Conservation (phyloP, 2,888 invertebrate genomes). For the Galeruca laticollis region DNA sequence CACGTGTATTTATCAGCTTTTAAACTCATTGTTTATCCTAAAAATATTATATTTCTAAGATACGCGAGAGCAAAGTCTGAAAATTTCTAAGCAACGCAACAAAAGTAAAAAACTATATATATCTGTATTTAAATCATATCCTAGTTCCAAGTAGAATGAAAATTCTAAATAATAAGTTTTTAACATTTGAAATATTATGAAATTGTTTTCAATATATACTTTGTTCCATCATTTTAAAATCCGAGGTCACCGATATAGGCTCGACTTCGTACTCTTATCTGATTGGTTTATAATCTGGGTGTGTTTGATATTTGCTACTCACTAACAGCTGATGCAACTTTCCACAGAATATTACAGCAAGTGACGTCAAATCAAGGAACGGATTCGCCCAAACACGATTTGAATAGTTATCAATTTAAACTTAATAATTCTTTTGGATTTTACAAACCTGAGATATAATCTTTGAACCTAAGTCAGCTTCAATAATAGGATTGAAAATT, state of each 20-base stretch:
- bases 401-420: too few species aligned
- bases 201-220: background rate
- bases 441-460: too few species aligned
- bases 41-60: background rate
- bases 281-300: slow-evolving; percentile 5
- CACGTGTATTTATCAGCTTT: too few species aligned
- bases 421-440: too few species aligned
- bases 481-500: too few species aligned
- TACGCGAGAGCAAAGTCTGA: background rate
- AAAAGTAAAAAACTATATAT: background rate
- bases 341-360: background rate
- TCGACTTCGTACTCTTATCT: slow-evolving; percentile 6
- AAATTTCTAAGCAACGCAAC: background rate
- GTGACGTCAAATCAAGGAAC: background rate
- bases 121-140: background rate
- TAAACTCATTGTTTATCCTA: background rate
- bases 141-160: slow-evolving; percentile 3
- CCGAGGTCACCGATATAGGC: slow-evolving; percentile 6
- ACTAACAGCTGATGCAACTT: slow-evolving; percentile 18
- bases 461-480: too few species aligned
- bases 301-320: slow-evolving; percentile 7
- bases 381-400: background rate
- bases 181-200: slow-evolving; percentile 4
- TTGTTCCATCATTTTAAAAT: slow-evolving; percentile 1
- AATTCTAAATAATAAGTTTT: background rate